phyloP scores from a whole-genome alignment of 2,888 invertebrate species.

The Campoplex capitator region DNA sequence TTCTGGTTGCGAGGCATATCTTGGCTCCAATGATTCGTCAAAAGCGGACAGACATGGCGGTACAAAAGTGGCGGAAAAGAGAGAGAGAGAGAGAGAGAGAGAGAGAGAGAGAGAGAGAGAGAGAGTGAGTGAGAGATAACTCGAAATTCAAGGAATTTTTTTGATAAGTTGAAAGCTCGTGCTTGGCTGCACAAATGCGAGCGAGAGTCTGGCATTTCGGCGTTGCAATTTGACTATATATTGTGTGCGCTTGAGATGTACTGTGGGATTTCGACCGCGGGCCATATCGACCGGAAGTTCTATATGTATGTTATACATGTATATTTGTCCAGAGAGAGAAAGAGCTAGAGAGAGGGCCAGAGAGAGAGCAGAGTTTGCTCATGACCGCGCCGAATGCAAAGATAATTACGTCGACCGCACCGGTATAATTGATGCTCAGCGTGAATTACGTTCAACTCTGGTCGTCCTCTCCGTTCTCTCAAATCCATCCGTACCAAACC shows the following conservation, averaged over 20 bases:
- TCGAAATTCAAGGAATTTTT: constrained; percentile 64
- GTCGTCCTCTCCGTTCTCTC: constrained; percentile 45
- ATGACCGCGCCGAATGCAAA: constrained; percentile 73
- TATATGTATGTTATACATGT: constrained; percentile 41
- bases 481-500: constrained; percentile 33
- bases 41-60: constrained; percentile 23
- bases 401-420: constrained; percentile 73
- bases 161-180: constrained; percentile 69
- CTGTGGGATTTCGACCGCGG: constrained; percentile 54
- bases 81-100: constrained; percentile 3
- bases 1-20: constrained; percentile 36
- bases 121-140: constrained; percentile 25
- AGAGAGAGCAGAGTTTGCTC: constrained; percentile 58
- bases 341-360: not conserved
- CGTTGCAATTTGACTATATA: constrained; percentile 49
- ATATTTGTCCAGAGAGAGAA: constrained; percentile 43
- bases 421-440: constrained; percentile 73
- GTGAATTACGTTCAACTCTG: constrained; percentile 69
- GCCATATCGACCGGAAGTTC: constrained; percentile 68
- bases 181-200: constrained; percentile 30
- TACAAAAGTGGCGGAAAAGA: not conserved
- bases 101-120: not conserved
- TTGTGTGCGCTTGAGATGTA: constrained; percentile 16
- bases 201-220: constrained; percentile 51
- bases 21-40: constrained; percentile 42